Base-by-base conservation (phyloP, 2,113 vertebrate species). In the Cheilinus undulatus region DNA sequence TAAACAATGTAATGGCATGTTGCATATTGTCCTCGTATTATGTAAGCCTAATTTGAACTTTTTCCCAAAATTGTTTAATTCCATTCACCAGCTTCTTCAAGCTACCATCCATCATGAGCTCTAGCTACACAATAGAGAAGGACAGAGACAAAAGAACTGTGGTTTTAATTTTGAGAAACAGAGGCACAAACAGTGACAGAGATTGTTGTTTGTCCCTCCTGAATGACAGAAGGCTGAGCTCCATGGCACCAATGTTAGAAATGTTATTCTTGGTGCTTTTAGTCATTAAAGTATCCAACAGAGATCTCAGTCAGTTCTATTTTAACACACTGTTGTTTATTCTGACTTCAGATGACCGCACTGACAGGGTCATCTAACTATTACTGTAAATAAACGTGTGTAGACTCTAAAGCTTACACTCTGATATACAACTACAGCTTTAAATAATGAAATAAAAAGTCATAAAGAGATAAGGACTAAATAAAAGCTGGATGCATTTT, bases 101-200 rank as follows among this genome's bases (percentile, higher is more conserved):
- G n/a, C 43, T 28, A 30, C 36, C 22, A 26, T 13, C 8, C 54
- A 27, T 42, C 48, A 38, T 7, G 22, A 80, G 43, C 23, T 60
- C 23, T 20, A 5, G 8, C 26, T 48, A n/a, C 43, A n/a, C 19
- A 32, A 8, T 73, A 30, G 9, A 2, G 46, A 32, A 49, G n/a
- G 32, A 61, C 20, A 27, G 15, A 20, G 24, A 19, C 42, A 38
- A 24, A 36, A 20, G 27, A 64, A 76, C 67, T 32, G 15, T 54
- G 38, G 48, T 46, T 61, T 28, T 49, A 1, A 69, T 80, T 69
- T 72, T 32, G 36, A 65, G 57, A 50, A 48, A 68, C n/a, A 42
- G 22, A 61, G 40, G 10, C n/a, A 71, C 17, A 68, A 68, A 69
- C 62, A 80, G 17, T 3, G 46, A 59, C 34, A 34, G 22, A 52